Evolutionary conservation across 1,140 invertebrate species (phyloP).

Genomic region (Eupristina koningsbergeri): DNA sequence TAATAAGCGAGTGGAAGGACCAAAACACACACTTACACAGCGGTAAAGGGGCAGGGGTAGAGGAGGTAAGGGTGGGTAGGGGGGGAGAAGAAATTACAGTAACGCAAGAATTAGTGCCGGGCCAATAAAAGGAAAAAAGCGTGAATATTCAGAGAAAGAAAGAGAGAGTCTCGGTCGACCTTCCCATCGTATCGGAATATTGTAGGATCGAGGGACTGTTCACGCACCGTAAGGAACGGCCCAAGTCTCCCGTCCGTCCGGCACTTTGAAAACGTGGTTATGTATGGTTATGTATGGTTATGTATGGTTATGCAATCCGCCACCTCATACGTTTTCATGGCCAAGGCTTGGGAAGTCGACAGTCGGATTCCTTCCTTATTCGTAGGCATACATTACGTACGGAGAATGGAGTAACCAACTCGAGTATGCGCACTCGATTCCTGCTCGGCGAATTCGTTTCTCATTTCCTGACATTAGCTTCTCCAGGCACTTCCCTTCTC

Average conservation of each 20-base stretch:
- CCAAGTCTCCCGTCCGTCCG: no score
- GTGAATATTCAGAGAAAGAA: background rate
- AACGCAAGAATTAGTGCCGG: background rate
- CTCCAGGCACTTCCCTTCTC: background rate
- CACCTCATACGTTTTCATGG: slow-evolving; percentile 66
- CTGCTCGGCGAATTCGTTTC: background rate
- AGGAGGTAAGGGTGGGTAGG: no score
- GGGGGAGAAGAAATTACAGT: no score
- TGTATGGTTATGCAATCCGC: slow-evolving; percentile 67
- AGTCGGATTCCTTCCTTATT: slow-evolving; percentile 52
- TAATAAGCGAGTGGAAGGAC: no score
- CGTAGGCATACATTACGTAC: slow-evolving; percentile 37
- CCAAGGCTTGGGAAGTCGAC: slow-evolving; percentile 58
- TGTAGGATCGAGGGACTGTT: background rate
- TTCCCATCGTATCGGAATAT: slow-evolving; percentile 25
- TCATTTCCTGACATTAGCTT: background rate
- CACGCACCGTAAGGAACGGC: no score
- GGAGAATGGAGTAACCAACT: background rate
- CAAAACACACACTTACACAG: no score
- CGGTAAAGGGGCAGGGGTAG: no score
- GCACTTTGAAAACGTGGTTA: no score
- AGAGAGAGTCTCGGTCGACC: slow-evolving; percentile 36
- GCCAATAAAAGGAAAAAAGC: background rate
- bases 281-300: no score
- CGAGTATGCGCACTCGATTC: no score